Evolutionary conservation across 2,797 vertebrate species (phyloP).

Genomic region (Enteromius treurensis): DNA sequence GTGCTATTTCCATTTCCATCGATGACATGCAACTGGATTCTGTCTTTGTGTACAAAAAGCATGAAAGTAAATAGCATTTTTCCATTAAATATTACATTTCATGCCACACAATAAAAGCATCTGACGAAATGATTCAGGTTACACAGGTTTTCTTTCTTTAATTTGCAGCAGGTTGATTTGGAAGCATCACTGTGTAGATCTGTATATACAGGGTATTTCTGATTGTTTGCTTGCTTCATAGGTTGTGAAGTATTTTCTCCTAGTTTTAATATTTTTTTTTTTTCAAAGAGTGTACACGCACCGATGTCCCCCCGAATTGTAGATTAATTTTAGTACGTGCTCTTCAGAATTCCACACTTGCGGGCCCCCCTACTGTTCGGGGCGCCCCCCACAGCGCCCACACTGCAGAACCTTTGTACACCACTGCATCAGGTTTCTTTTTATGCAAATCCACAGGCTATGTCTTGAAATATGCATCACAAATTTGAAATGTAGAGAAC

Average conservation of each 20-base stretch:
- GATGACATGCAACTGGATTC: background rate
- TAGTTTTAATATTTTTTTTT: background rate
- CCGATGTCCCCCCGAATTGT: background rate
- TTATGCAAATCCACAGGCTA: background rate
- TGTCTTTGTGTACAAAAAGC: background rate
- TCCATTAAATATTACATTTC: background rate
- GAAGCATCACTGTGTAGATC: background rate
- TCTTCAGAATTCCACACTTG: background rate
- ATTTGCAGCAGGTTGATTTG: background rate
- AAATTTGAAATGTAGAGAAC: conserved; percentile 1
- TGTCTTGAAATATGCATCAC: conserved; percentile 20
- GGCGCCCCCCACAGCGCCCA: conserved; percentile 10
- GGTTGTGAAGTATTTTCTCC: background rate
- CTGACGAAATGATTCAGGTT: background rate
- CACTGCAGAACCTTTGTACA: background rate
- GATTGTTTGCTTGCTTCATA: background rate
- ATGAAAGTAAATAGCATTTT: background rate
- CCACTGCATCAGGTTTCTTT: background rate
- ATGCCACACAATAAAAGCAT: background rate
- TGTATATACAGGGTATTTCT: background rate
- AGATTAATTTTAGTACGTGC: background rate
- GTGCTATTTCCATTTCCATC: no score
- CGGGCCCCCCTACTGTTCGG: background rate
- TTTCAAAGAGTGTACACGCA: background rate
- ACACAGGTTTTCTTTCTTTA: background rate